Percentiles rank a stretch among this genome's conserved stretches.
phyloP scores from a whole-genome alignment of 2,113 vertebrate species.

The Danio rerio region DNA sequence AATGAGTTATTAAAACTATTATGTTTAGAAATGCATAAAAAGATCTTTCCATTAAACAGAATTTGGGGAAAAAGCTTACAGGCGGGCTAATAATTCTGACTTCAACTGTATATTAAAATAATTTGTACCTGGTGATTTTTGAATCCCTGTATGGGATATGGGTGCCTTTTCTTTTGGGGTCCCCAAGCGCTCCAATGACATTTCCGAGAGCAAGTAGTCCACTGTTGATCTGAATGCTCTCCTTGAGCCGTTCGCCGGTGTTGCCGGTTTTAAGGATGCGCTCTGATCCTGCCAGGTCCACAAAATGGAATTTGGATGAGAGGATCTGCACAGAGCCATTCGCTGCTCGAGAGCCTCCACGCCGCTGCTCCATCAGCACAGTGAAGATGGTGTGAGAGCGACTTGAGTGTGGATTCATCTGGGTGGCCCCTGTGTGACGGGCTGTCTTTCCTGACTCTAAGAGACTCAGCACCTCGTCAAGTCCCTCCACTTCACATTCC shows the following conservation, averaged over 20 bases:
- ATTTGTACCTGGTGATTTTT: constrained; percentile 92
- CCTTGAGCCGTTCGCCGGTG: constrained; percentile 91
- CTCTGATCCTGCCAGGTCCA: constrained; percentile 94
- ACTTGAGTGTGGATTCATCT: constrained; percentile 91
- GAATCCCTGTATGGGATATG: constrained; percentile 97
- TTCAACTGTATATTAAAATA: too few relatives aligned
- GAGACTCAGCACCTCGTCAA: constrained; percentile 94
- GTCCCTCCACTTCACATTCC: constrained; percentile 92
- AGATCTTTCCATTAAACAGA: too few relatives aligned
- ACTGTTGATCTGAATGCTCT: constrained; percentile 97
- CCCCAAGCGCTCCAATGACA: constrained; percentile 93
- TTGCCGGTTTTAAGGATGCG: constrained; percentile 91
- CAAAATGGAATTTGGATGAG: constrained; percentile 95
- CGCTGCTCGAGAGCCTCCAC: constrained; percentile 73
- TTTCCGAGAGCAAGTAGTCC: constrained; percentile 93
- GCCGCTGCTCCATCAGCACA: constrained; percentile 92
- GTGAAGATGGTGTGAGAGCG: constrained; percentile 96
- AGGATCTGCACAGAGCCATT: constrained; percentile 74
- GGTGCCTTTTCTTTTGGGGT: constrained; percentile 87
- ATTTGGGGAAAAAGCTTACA: too few relatives aligned
- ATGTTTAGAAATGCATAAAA: too few relatives aligned
- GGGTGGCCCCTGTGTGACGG: constrained; percentile 91
- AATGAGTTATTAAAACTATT: too few relatives aligned
- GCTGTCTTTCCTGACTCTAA: constrained; percentile 94
- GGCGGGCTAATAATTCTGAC: too few relatives aligned